Evolutionary conservation across 2,888 invertebrate species (phyloP), one percentile per base, ranked within the genome.

Genomic region (Lumbricus terrestris): DNA sequence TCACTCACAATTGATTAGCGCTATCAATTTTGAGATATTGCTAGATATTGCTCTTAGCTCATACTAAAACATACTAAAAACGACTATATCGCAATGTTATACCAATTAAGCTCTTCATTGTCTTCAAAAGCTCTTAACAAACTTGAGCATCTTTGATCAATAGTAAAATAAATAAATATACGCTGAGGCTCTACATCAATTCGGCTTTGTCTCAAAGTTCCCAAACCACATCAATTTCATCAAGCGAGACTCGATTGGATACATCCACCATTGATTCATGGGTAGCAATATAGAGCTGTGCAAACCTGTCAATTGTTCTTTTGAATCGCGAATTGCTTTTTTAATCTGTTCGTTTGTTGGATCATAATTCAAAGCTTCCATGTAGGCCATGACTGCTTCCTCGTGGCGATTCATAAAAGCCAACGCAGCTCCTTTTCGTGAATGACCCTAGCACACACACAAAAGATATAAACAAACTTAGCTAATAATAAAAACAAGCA

Each of bases 341-440:
- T 96, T 96, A 37, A 97, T 95, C 93, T 97, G 97, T 89, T 96
- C 95, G 94, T 97, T 97, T 88, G 95, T 96, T 0, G 97, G 97
- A 92, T 97, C 97, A 4, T 96, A 94, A 93, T 96, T 95, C 20
- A 98, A 95, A 23, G 97, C 97, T 92, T 96, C 96, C 93, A 97
- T 96, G 93, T 97, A 98, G 0, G 97, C 96, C 88, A 96, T 96
- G 88, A 97, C 96, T 0, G 98, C 97, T 92, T 97, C 97, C 85
- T 97, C 96, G 91, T 96, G 96, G 90, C 96, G 96, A 6, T 97
- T 96, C 91, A 98, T 95, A 93, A 96, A 98, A 0, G 97, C 96
- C 88, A 98, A 95, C 0, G 98, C 98, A 92, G 97, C 97, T 1
- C 97, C 98, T 95, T 98, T 97, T 91, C 98, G 96, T 0, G 98